Evolutionary conservation across 2,113 vertebrate genomes (phyloP), one percentile per base, ranked within the genome.

Genomic region (Dipodomys ordii): DNA sequence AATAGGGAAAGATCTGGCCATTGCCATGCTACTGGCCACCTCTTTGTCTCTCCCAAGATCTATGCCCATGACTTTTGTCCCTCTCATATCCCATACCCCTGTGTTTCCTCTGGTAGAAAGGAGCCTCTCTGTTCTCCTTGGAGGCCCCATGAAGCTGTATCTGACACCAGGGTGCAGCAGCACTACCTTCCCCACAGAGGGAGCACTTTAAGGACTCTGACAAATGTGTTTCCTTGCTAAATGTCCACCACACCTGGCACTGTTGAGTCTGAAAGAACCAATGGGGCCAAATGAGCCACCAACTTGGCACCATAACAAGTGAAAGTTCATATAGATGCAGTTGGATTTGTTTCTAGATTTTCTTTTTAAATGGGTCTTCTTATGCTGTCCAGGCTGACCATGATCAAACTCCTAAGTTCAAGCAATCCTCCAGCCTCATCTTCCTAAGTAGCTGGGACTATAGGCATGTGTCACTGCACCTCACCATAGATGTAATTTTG

Each of bases 31-130:
- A 15, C 39, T 27, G 13, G 10, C 30, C 19, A 86, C 28, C 65
- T 92, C 57, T 46, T 60, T 22, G 23, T 35, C 27, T 22, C 49
- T 86, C n/a, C 30, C 7, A 35, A 76, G 64, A 27, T 25, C 49
- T 69, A 3, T 16, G 15, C 19, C 27, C 35, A 20, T 35, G 49
- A 22, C 83, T 76, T 46, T 53, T 15, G 1, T 72, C 9, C 46
- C 32, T 16, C 0, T 8, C 27, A 25, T 16, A 69, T 28, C 23
- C 27, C 28, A 1, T 12, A 62, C 60, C 16, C 32, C 73, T 32
- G 16, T 12, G 30, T 81, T 57, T 57, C 22, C 53, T 79, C 7
- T 83, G 71, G 76, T 32, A 91, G 72, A 68, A 92, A 74, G 69
- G 28, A 78, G 27, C 15, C 8, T 72, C 44, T 53, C 53, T 11